Evolutionary conservation across 2,113 vertebrate species (phyloP).

Genomic region (Rhinopomastus cyanomelas): DNA sequence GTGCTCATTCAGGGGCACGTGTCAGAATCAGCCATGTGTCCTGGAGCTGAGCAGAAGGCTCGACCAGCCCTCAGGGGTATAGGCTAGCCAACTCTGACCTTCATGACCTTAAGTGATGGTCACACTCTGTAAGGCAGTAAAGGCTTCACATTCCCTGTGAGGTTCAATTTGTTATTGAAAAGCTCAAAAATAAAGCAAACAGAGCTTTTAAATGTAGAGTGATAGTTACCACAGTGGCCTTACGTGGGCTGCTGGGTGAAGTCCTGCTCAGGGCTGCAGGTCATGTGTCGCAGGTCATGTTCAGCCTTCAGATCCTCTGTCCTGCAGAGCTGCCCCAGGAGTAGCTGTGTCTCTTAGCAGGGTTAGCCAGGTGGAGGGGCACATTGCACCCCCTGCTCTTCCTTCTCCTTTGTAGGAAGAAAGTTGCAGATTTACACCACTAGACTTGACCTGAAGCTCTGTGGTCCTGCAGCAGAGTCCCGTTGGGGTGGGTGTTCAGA

Average conservation of each 20-base stretch:
- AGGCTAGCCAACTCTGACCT: background rate
- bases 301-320: rapidly evolving
- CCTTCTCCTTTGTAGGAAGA: background rate
- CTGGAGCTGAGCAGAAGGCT: background rate
- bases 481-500: background rate
- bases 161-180: background rate
- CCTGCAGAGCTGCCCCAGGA: background rate
- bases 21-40: rapidly evolving
- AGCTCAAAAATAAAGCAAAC: background rate
- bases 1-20: background rate
- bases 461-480: background rate
- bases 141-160: background rate
- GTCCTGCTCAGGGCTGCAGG: background rate
- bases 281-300: rapidly evolving
- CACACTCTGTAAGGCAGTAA: background rate
- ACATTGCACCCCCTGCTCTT: rapidly evolving
- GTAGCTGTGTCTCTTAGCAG: background rate
- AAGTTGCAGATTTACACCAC: background rate
- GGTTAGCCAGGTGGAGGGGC: background rate
- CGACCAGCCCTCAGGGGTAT: background rate
- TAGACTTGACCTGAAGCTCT: background rate
- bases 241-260: background rate
- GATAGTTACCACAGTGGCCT: background rate
- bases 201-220: background rate
- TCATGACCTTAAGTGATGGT: background rate